These are phyloP conservation scores for Psilopogon haemacephalus DNA, from an alignment of 2,113 vertebrate genomes.

Conservation along the genomic window DNA sequence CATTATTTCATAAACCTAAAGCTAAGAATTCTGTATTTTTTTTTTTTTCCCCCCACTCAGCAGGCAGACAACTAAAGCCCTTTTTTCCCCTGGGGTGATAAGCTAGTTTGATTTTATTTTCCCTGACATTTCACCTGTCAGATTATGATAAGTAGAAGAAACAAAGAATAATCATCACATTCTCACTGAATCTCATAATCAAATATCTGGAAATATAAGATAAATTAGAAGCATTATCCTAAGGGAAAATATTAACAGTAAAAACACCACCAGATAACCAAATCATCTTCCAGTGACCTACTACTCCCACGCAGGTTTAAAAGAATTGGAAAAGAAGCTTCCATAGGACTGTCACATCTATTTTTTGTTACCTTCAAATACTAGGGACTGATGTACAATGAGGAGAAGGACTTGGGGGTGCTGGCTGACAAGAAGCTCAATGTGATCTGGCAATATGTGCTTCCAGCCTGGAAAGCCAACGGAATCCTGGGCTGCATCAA, in stretches of 20 bases:
- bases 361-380: not conserved
- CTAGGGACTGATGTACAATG: not conserved
- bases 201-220: constrained; percentile 56
- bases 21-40: not conserved
- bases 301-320: not conserved
- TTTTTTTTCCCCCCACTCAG: not conserved
- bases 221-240: constrained; percentile 44
- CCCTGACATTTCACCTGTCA: constrained; percentile 68
- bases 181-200: constrained; percentile 54
- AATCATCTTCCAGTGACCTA: not conserved
- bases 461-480: no score
- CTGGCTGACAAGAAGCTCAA: no score
- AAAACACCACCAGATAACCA: constrained; percentile 1
- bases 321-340: not conserved
- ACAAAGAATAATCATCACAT: constrained; percentile 59
- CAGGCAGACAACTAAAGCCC: constrained; percentile 2
- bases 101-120: constrained; percentile 64
- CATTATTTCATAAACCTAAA: not conserved
- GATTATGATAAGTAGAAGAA: constrained; percentile 65
- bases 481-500: no score
- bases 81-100: constrained; percentile 26
- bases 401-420: not conserved
- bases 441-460: no score
- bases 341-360: not conserved
- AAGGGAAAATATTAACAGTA: constrained; percentile 7